Conservation (phyloP, 2,113 vertebrate genomes). For the Ellobius talpinus region DNA sequence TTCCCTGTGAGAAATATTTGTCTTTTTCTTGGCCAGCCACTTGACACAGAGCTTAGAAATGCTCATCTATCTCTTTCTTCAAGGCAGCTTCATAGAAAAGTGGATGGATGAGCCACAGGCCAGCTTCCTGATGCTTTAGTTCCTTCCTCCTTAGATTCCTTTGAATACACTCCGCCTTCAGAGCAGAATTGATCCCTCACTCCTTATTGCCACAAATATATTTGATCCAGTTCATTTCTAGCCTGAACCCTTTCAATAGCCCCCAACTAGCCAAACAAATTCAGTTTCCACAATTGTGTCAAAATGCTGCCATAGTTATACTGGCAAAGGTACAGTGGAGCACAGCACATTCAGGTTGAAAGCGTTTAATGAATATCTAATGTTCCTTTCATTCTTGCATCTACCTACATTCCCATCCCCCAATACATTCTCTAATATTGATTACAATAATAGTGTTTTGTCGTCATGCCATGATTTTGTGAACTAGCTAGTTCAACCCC, state of each 20-base stretch:
- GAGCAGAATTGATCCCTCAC: neutral
- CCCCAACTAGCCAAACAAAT: neutral
- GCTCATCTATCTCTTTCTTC: neutral
- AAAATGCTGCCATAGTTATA: neutral
- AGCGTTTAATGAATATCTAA: neutral
- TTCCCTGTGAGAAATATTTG: neutral
- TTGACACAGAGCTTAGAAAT: neutral
- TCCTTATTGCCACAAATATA: neutral
- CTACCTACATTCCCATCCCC: neutral
- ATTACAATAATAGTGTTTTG: neutral
- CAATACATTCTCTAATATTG: neutral
- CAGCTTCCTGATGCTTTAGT: neutral
- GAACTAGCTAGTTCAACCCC: neutral
- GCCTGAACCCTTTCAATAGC: neutral
- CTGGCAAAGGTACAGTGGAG: neutral
- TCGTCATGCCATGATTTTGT: neutral
- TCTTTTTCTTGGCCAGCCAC: neutral
- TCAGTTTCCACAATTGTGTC: neutral
- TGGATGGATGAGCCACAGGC: neutral
- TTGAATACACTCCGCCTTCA: neutral
- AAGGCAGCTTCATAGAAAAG: neutral
- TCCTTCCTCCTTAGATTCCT: neutral
- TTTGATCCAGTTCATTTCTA: neutral
- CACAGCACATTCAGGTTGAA: neutral
- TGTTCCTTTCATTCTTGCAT: neutral